phyloP scores from a whole-genome alignment of 1,140 invertebrate genomes.

The Bombus polaris region DNA sequence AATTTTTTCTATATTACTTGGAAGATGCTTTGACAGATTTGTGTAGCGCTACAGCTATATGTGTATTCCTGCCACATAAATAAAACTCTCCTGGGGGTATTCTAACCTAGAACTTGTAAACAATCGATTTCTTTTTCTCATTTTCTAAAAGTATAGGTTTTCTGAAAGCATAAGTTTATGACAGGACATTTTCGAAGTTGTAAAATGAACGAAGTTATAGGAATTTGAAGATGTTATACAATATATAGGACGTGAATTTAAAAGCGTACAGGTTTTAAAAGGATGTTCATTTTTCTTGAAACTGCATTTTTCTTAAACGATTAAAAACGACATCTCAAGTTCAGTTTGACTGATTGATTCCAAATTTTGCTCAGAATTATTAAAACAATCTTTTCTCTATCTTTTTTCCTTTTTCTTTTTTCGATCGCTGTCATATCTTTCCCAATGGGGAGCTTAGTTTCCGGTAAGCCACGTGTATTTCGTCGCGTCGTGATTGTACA shows the following conservation, averaged over 20 bases:
- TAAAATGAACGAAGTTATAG: background rate
- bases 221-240: background rate
- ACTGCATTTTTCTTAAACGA: too few relatives aligned
- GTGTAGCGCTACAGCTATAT: background rate
- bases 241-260: too few relatives aligned
- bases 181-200: background rate
- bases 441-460: conserved; percentile 31
- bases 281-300: too few relatives aligned
- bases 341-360: too few relatives aligned
- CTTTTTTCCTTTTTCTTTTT: too few relatives aligned
- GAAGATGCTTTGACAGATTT: background rate
- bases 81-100: background rate
- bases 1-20: background rate
- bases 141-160: background rate
- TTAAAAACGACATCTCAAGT: too few relatives aligned
- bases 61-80: background rate
- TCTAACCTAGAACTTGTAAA: background rate
- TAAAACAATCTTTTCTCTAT: too few relatives aligned
- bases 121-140: background rate
- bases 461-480: conserved; percentile 57
- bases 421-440: background rate
- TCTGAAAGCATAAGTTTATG: background rate
- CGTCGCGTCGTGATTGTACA: conserved; percentile 19
- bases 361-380: too few relatives aligned
- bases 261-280: too few relatives aligned